Conservation (phyloP, 2,888 invertebrate species). For the Malthinus flaveolus region DNA sequence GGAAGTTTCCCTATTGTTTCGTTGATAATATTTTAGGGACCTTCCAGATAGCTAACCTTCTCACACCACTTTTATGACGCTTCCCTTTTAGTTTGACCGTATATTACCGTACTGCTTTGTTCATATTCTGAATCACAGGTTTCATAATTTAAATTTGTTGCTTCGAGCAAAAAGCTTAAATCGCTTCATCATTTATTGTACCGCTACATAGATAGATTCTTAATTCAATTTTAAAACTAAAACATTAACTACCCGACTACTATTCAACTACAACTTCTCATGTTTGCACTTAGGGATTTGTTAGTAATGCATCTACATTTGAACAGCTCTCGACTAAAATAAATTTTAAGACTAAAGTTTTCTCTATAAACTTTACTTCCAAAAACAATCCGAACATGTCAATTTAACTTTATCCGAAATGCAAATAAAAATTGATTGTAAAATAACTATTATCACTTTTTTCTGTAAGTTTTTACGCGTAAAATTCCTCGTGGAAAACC, state of each 20-base stretch:
- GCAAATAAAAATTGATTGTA: too few relatives aligned
- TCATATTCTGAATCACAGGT: conserved; percentile 46
- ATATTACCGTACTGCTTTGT: conserved; percentile 45
- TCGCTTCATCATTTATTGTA: conserved; percentile 22
- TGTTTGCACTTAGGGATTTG: too few relatives aligned
- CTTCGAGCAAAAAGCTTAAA: conserved; percentile 27
- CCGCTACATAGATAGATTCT: neutral
- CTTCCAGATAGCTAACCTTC: conserved; percentile 47
- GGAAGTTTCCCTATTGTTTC: conserved; percentile 52
- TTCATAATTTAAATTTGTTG: conserved; percentile 42
- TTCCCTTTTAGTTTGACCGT: conserved; percentile 47
- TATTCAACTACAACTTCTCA: too few relatives aligned
- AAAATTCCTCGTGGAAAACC: too few relatives aligned
- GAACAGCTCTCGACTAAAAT: conserved; percentile 9
- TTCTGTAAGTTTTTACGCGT: too few relatives aligned
- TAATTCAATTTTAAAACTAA: neutral
- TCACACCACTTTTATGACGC: conserved; percentile 46
- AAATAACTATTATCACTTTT: too few relatives aligned
- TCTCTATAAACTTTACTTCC: conserved; percentile 19
- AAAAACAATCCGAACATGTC: neutral
- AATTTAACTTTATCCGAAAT: neutral
- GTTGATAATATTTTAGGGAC: conserved; percentile 52
- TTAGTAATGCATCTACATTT: conserved; percentile 25
- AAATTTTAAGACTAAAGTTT: conserved; percentile 12
- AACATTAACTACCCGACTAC: neutral